phyloP scores from a whole-genome alignment of 2,797 vertebrate genomes.

The Craterocephalus amniculus region DNA sequence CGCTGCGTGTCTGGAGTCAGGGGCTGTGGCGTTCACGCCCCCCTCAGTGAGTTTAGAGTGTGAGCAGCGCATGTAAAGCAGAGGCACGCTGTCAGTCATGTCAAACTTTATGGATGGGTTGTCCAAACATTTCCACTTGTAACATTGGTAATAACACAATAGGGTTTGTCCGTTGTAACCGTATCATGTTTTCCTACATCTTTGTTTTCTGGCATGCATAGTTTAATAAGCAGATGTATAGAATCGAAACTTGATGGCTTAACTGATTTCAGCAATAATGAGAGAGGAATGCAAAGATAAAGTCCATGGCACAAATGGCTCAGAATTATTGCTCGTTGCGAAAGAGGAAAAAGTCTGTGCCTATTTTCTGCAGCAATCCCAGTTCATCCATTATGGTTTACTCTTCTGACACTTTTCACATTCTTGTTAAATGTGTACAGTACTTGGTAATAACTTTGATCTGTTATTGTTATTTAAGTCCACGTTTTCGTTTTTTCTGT shows the following conservation, averaged over 20 bases:
- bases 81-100: slow-evolving; percentile 32
- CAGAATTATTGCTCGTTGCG: slow-evolving; percentile 1
- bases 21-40: slow-evolving; percentile 23
- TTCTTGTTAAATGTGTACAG: slow-evolving; percentile 31
- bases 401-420: slow-evolving; percentile 5
- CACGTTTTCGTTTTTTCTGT: slow-evolving; percentile 25
- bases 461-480: slow-evolving; percentile 27
- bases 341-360: neutral
- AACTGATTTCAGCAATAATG: neutral
- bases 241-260: neutral
- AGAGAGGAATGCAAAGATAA: neutral
- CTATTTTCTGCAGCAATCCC: neutral
- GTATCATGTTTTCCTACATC: slow-evolving; percentile 15
- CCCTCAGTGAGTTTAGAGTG: slow-evolving; percentile 16
- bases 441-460: slow-evolving; percentile 25
- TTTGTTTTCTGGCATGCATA: slow-evolving; percentile 11
- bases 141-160: slow-evolving; percentile 37
- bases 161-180: slow-evolving; percentile 27
- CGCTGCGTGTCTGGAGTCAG: slow-evolving; percentile 26
- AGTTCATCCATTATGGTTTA: slow-evolving; percentile 2
- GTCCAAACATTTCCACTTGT: slow-evolving; percentile 55
- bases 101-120: slow-evolving; percentile 80
- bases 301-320: neutral
- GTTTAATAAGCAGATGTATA: neutral
- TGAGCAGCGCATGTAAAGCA: slow-evolving; percentile 38